A percentile compares a stretch with the other conserved stretches of the same genome.
These are phyloP conservation scores for Lacerta agilis DNA, from an alignment of 2,797 vertebrate species.

Conservation along the genomic window DNA sequence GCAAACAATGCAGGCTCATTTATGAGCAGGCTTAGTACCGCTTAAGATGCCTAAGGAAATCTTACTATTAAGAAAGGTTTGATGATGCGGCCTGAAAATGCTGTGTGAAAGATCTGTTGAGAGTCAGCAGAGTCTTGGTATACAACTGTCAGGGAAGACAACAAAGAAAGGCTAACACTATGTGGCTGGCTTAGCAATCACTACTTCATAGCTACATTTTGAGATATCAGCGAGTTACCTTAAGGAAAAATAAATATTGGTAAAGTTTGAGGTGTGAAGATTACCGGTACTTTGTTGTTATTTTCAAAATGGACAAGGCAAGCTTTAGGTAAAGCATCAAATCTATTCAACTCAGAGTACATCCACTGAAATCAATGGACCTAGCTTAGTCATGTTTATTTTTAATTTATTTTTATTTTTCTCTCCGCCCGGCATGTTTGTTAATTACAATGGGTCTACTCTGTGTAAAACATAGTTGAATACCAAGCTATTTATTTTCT, in stretches of 20 bases:
- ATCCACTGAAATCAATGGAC: too few relatives aligned
- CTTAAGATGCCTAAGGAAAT: conserved; percentile 6
- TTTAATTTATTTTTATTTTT: too few relatives aligned
- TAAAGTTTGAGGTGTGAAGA: neutral
- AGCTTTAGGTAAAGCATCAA: neutral
- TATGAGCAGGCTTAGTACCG: conserved; percentile 30
- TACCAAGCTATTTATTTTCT: neutral
- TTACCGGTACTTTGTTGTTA: neutral
- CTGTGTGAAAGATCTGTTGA: conserved; percentile 21
- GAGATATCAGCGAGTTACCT: conserved; percentile 25
- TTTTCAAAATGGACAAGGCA: neutral
- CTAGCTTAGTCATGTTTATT: too few relatives aligned
- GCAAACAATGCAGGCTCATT: conserved; percentile 13
- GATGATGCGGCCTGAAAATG: conserved; percentile 14
- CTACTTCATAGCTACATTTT: neutral
- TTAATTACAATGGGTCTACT: too few relatives aligned
- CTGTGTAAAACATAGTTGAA: too few relatives aligned
- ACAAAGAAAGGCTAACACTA: neutral
- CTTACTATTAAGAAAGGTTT: conserved; percentile 37
- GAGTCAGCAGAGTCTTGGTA: neutral
- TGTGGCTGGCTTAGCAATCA: conserved; percentile 23
- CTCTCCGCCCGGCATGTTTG: too few relatives aligned
- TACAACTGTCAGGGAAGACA: conserved; percentile 7
- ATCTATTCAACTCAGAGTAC: neutral
- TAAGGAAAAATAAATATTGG: neutral